Evolutionary conservation across 35 echinoderm and acorn worm genomes (phyloP).

Genomic region (Lytechinus variegatus): DNA sequence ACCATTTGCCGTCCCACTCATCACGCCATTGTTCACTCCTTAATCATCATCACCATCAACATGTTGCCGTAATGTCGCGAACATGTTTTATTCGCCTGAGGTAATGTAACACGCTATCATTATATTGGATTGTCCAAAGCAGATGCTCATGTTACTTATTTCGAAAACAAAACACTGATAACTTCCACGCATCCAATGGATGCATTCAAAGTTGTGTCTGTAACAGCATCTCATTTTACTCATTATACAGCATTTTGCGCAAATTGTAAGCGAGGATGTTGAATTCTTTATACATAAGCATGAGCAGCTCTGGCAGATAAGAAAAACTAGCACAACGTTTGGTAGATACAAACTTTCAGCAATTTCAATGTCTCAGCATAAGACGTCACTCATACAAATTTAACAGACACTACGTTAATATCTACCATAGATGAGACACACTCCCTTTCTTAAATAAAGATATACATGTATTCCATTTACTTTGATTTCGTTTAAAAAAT

Average conservation of each 20-base stretch:
- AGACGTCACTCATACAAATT: too few species aligned
- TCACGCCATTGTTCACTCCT: background rate
- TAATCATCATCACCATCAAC: background rate
- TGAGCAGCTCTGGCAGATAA: background rate
- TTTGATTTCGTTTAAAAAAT: too few species aligned
- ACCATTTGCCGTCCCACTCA: background rate
- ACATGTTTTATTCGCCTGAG: background rate
- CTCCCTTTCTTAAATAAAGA: too few species aligned
- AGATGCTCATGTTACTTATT: background rate
- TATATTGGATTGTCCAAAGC: background rate
- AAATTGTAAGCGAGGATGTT: background rate
- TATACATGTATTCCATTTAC: too few species aligned
- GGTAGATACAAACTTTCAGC: too few species aligned
- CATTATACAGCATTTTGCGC: too few species aligned
- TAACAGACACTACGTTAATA: background rate
- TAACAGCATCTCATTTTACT: background rate
- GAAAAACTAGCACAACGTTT: background rate
- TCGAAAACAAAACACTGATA: background rate
- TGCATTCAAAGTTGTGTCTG: background rate
- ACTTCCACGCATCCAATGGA: background rate
- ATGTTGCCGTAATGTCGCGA: background rate
- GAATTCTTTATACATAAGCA: background rate
- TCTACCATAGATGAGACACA: background rate
- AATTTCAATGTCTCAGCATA: too few species aligned
- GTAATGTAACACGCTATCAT: background rate